phyloP scores from a whole-genome alignment of 2,113 vertebrate genomes.

The Scalopus aquaticus region DNA sequence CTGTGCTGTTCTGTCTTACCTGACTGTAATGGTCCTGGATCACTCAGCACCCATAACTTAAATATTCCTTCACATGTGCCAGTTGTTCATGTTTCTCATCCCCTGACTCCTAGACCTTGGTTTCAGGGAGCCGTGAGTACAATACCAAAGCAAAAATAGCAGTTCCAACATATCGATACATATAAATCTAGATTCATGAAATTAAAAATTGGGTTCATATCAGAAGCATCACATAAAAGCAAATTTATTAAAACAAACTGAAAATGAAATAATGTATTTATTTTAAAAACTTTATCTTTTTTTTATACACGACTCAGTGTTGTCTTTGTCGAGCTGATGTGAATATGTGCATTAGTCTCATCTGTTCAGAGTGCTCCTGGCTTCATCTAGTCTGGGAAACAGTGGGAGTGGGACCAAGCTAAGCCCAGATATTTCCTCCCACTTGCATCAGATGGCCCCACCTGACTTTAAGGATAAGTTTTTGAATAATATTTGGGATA shows the following conservation, averaged over 20 bases:
- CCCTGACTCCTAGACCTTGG: neutral
- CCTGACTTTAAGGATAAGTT: neutral
- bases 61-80: neutral
- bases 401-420: neutral
- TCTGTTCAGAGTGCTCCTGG: neutral
- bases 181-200: neutral
- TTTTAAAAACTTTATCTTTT: neutral
- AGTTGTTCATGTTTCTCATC: neutral
- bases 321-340: neutral
- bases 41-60: neutral
- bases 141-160: neutral
- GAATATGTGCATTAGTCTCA: neutral
- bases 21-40: neutral
- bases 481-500: neutral
- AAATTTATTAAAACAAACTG: slow-evolving; percentile 3
- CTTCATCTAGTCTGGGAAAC: neutral
- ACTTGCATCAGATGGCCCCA: neutral
- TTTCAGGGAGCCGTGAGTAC: neutral
- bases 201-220: slow-evolving; percentile 1
- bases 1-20: neutral
- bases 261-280: neutral
- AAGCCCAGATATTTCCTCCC: neutral
- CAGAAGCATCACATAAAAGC: slow-evolving; percentile 6
- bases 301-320: neutral
- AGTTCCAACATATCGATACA: neutral